Evolutionary conservation across 2,113 vertebrate species (phyloP), one percentile per base, ranked within the genome.

Genomic region (Cinclus cinclus): DNA sequence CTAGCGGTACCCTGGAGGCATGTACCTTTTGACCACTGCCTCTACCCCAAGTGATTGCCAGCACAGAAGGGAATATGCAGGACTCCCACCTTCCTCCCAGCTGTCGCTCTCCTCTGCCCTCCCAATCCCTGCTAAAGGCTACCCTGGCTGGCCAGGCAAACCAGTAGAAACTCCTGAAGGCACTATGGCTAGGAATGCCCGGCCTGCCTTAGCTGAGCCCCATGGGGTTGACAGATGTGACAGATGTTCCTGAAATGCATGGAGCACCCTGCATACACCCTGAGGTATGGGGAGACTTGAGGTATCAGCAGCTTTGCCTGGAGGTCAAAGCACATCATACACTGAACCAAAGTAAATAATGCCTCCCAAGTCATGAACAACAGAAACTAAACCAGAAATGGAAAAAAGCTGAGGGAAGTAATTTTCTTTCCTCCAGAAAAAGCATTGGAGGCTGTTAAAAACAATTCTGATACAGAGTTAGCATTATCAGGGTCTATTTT

Each of bases 211-310:
- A 80, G 49, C 20, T 46, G 44, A 87, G 31, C 13, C 22, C 13
- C 2, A 0, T 4, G 20, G 33, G 7, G 1, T 11, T 52, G 15
- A n/a, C 19, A 35, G 37, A 83, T 1, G 2, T 67, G 37, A n/a
- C 35, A 85, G 70, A 22, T 30, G 11, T 24, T 79, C 19, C 52
- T 83, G 42, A 80, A 75, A 71, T 33, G 18, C 1, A 1, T 30
- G n/a, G 37, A 13, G 6, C 14, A 75, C 19, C 14, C 31, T 47
- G 41, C 33, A 27, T 8, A 56, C 3, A 35, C 19, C 17, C 15
- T 39, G 62, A 62, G 12, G 9, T 62, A 58, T 64, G 28, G 49
- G 37, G 3, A 83, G 53, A 55, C 30, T 35, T 64, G 25, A 76
- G 28, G 22, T 50, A 62, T 15, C 7, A 76, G 67, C 1, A 3